A percentile compares a stretch with the other conserved stretches of the same genome.
phyloP scores from a whole-genome alignment of 1,140 invertebrate genomes.

The Amyelois transitella region DNA sequence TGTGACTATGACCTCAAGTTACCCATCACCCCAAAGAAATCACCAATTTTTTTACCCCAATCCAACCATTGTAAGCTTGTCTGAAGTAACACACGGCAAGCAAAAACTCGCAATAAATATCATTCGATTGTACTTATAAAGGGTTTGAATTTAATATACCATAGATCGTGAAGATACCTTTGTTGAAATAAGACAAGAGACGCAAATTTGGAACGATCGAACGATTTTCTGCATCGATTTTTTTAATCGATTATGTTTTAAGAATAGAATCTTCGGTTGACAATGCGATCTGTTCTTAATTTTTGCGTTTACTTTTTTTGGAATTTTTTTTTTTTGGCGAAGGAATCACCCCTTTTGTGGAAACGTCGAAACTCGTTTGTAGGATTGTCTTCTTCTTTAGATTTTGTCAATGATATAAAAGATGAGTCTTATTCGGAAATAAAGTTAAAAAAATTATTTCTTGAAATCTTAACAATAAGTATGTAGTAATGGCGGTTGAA shows the following conservation, averaged over 20 bases:
- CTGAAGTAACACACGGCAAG: conserved; percentile 54
- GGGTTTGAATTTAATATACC: conserved; percentile 69
- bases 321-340: neutral
- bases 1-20: conserved; percentile 70
- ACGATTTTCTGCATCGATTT: conserved; percentile 32
- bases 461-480: too few relatives aligned
- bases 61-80: conserved; percentile 47
- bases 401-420: neutral
- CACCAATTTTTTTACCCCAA: conserved; percentile 26
- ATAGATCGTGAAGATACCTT: conserved; percentile 42
- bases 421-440: too few relatives aligned
- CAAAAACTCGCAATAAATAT: conserved; percentile 71
- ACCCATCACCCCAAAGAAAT: conserved; percentile 47
- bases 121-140: conserved; percentile 69
- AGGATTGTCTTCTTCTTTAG: neutral
- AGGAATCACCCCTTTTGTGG: neutral
- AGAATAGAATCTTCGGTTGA: neutral
- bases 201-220: conserved; percentile 27
- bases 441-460: too few relatives aligned
- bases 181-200: conserved; percentile 27
- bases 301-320: conserved; percentile 17
- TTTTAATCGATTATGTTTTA: conserved; percentile 13
- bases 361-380: neutral
- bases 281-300: conserved; percentile 6
- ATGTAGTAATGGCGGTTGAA: too few relatives aligned